Evolutionary conservation across 2,797 vertebrate species (phyloP), one percentile per base, ranked within the genome.

Genomic region (Sebastes itinus): DNA sequence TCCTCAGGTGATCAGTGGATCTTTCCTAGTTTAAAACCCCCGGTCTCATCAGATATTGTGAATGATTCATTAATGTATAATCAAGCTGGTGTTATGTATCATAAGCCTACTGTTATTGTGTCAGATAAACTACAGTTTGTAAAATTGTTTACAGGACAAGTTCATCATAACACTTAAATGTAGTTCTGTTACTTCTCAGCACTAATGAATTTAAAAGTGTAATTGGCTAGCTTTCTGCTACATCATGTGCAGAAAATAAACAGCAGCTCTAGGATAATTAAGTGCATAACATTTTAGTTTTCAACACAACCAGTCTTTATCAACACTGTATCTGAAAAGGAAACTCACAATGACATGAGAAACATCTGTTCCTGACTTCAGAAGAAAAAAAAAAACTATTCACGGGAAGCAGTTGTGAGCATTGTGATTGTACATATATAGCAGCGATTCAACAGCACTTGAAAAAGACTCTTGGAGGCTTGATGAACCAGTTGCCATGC

Each of bases 401-500:
- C 52, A 85, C 46, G 13, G 56, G n/a, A 72, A 83, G 80, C 56
- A 35, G 83, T 77, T 79, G 55, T 87, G 92, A 94, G 84, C 89
- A 91, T 63, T 81, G 76, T 87, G 83, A 85, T 85, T 88, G 81
- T 73, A 86, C 83, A 91, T 88, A 81, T 86, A 86, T 88, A 87
- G 87, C 83, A 82, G 59, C 69, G 22, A 90, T 92, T 93, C 68
- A 87, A 61, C 72, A 60, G 77, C 77, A 83, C 87, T 92, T 88
- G 81, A 88, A 88, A 25, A 83, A 80, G 81, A 84, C 77, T 85
- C 13, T 70, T 64, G 81, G 85, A 20, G 81, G 84, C 83, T 91
- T 91, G 78, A 92, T 88, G 85, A 87, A 88, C 76, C 91, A 83
- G 95, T 95, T 95, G 94, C 95, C 90, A 94, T 87, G 94, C 93